Conservation (phyloP, 2,113 vertebrate genomes). For the Centropristis striata region DNA sequence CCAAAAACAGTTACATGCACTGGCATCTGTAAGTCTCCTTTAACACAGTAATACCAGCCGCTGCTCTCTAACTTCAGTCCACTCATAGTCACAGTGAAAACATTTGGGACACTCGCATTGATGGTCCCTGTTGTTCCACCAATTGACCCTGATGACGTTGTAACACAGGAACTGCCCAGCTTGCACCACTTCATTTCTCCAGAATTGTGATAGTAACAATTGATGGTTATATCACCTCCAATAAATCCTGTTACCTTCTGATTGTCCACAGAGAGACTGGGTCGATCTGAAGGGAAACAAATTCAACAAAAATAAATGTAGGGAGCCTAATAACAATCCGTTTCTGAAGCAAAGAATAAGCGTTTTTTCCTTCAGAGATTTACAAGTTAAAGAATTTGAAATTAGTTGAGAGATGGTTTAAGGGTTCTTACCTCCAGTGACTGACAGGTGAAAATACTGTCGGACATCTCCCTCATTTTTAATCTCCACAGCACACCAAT, state of each 20-base stretch:
- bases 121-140: constrained; percentile 23
- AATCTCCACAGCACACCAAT: constrained; percentile 65
- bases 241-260: constrained; percentile 16
- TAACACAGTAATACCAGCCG: constrained; percentile 50
- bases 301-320: background rate
- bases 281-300: constrained; percentile 9
- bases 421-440: constrained; percentile 34
- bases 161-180: constrained; percentile 25
- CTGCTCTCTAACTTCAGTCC: background rate
- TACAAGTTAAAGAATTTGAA: background rate
- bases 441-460: background rate
- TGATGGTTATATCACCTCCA: constrained; percentile 15
- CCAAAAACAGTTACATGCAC: constrained; percentile 35
- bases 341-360: background rate
- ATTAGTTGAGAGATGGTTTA: background rate
- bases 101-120: fast-evolving
- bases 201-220: background rate
- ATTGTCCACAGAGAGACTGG: constrained; percentile 37
- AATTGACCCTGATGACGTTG: background rate
- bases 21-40: constrained; percentile 57
- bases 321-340: background rate
- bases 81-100: constrained; percentile 53
- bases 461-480: background rate
- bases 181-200: constrained; percentile 35
- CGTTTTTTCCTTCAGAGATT: background rate